Base-by-base conservation (phyloP, 2,888 invertebrate genomes). In the Bedellia somnulentella region DNA sequence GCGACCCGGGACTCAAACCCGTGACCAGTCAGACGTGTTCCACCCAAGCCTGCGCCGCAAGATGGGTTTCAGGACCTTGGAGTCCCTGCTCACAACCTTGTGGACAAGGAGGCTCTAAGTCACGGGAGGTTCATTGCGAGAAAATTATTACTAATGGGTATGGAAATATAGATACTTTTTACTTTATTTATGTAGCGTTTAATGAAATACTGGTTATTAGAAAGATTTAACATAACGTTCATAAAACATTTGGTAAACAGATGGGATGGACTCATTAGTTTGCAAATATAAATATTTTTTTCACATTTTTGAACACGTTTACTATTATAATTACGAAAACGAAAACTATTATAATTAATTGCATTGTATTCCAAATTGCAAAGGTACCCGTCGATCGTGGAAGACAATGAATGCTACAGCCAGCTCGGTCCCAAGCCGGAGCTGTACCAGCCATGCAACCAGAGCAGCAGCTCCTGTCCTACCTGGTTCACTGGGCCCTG, bases 401-500 rank as follows among this genome's bases (percentile, higher is more conserved):
- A 85, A 17, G 90, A 93, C 37, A 71, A 80, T 5, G 81, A 85
- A 37, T 95, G 94, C 51, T 66, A 82, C 23, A 78, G 83, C 25
- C 62, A 71, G 11, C 64, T 80, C 2, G 87, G 87, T 1, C 80
- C 83, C 1, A 87, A 87, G 47, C 92, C 90, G 0, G 70, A 79
- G 4, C 76, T 80, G 8, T 78, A 78, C 34, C 81, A 86, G 47
- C 77, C 81, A 31, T 95, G 95, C 58, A 91, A 90, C 56, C 79
- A 80, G 31, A 85, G 86, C 34, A 85, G 86, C 34, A 78, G 83
- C 15, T 80, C 83, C 15, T 95, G 95, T 51, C 93, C 96, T 0
- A 79, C 81, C 29, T 97, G 93, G 89, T 89, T 90, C 50, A 73
- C 83, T 15, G 93, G 89, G 31, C 88, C 89, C 4, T 98, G 97